phyloP scores from a whole-genome alignment of 1,140 invertebrate species.

The Penaeus chinensis region DNA sequence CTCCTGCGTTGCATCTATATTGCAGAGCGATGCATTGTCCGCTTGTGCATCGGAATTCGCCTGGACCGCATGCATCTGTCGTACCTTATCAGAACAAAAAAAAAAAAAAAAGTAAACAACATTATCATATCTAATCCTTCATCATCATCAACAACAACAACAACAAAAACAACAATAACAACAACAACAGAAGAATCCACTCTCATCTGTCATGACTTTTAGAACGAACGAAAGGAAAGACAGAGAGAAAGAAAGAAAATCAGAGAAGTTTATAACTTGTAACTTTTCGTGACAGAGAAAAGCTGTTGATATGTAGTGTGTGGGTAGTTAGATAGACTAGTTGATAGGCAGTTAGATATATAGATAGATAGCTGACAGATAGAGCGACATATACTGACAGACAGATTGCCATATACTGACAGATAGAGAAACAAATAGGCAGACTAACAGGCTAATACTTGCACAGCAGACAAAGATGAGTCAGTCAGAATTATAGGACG shows the following conservation, averaged over 20 bases:
- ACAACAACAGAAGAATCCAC: too few relatives aligned
- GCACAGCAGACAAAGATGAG: background rate
- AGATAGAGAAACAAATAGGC: background rate
- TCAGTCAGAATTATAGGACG: too few relatives aligned
- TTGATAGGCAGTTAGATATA: background rate
- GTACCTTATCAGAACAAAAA: background rate
- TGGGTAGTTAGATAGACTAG: background rate
- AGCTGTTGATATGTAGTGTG: background rate
- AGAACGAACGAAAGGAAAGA: too few relatives aligned
- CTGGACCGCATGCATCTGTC: background rate
- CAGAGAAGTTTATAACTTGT: too few relatives aligned
- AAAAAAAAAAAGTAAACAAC: background rate
- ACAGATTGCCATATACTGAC: background rate
- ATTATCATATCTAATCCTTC: background rate
- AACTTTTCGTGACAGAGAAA: too few relatives aligned
- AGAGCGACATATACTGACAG: background rate
- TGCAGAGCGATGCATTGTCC: constrained; percentile 19
- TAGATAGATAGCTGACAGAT: too few relatives aligned
- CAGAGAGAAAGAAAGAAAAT: too few relatives aligned
- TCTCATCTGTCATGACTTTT: too few relatives aligned
- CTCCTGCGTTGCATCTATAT: background rate
- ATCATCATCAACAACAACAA: too few relatives aligned
- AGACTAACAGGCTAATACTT: background rate
- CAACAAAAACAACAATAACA: too few relatives aligned
- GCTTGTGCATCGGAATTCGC: constrained; percentile 34